Conservation (phyloP, 2,888 invertebrate genomes). For the Oscheius sp. region DNA sequence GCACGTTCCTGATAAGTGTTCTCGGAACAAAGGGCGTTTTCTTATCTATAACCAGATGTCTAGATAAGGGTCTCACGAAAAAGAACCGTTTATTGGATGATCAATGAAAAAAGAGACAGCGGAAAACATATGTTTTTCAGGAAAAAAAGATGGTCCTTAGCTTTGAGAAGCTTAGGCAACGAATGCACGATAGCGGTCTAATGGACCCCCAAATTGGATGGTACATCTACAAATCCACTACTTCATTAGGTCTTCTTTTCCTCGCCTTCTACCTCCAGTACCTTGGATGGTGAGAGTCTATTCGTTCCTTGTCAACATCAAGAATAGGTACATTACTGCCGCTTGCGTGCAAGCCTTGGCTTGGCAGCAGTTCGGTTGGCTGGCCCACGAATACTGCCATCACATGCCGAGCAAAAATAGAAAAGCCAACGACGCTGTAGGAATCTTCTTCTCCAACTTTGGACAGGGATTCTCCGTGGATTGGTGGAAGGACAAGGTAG, state of each 20-base stretch:
- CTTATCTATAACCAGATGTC: constrained; percentile 7
- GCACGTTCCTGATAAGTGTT: constrained; percentile 13
- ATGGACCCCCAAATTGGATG: constrained; percentile 60
- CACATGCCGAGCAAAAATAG: constrained; percentile 68
- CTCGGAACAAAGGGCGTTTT: constrained; percentile 16
- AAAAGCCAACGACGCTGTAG: constrained; percentile 58
- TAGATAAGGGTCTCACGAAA: constrained; percentile 27
- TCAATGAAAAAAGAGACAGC: neutral
- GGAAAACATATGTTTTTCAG: constrained; percentile 39
- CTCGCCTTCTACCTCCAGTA: constrained; percentile 67
- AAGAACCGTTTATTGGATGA: neutral
- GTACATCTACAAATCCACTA: constrained; percentile 58
- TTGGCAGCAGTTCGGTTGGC: constrained; percentile 73
- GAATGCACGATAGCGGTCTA: constrained; percentile 62
- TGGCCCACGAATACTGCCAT: constrained; percentile 69
- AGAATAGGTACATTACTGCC: constrained; percentile 58
- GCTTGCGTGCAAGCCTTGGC: constrained; percentile 64
- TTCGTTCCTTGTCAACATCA: neutral
- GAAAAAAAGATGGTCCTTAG: constrained; percentile 68
- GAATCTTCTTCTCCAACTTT: constrained; percentile 68
- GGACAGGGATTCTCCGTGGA: constrained; percentile 70
- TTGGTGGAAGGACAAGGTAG: constrained; percentile 72
- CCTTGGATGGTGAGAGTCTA: constrained; percentile 51
- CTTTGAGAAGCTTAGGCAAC: constrained; percentile 67
- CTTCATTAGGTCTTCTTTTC: constrained; percentile 54